Base-by-base conservation (phyloP, 2,797 vertebrate genomes). In the Esox masquinongy region DNA sequence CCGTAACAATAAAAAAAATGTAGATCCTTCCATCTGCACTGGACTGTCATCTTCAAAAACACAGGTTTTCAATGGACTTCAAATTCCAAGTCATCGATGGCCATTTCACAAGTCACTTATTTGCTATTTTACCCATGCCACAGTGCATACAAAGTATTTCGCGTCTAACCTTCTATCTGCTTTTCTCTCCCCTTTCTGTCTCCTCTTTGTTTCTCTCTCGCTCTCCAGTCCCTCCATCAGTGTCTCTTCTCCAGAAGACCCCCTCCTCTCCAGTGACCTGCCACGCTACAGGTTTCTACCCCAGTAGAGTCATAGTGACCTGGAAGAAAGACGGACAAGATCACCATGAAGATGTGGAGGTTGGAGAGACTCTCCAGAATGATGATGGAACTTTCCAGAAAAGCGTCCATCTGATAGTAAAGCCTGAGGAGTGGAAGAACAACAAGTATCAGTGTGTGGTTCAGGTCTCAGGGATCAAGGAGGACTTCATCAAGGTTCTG, bases 361-460 rank as follows among this genome's bases (percentile, higher is more conserved):
- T 71, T 0, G 77, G 83, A 47, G 83, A 87, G 85, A 78, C 76
- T 74, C 83, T 92, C 68, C 88, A 84, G 72, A 88, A 86, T 26
- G 70, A 77, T 2, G 87, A 92, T 6, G 85, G 88, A 39, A 88
- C 78, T 72, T 91, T 88, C 83, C 91, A 93, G 87, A 89, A 31
- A 50, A 83, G 71, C 0, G 49, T 63, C 39, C 76, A 64, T 5
- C 74, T 91, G 53, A 56, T 1, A 4, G 64, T 90, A 17, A 5
- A 7, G 9, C 1, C 72, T 77, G 83, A 78, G 39, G 86, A 88
- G 19, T 49, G 67, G 82, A 22, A 50, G 43, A 84, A 66, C 0
- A 36, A 79, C 17, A 0, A 9, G 15, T 90, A 80, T 43, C 29
- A 80, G 3, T 92, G 90, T 82, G 85, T 82, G 77, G 84, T 91